Conservation (phyloP, 2,888 invertebrate species). For the Fragum fragum region DNA sequence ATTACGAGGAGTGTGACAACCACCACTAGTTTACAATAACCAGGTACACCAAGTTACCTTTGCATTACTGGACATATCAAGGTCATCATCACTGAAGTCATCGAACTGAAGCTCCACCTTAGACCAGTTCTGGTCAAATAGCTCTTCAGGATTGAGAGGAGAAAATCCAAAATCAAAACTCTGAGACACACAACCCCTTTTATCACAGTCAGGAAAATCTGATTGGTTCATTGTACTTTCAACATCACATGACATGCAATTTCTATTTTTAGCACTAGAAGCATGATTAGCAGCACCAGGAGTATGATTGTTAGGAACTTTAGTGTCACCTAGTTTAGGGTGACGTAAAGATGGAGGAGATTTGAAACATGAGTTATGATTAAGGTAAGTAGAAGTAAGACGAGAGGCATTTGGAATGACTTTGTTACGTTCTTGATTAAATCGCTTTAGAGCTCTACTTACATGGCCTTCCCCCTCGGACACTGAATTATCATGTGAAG, state of each 20-base stretch:
- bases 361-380: constrained; percentile 53
- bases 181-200: constrained; percentile 57
- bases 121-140: constrained; percentile 82
- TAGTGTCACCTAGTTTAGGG: constrained; percentile 56
- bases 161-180: constrained; percentile 66
- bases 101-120: constrained; percentile 78
- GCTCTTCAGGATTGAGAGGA: constrained; percentile 78
- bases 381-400: constrained; percentile 46
- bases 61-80: constrained; percentile 28
- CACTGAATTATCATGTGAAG: constrained; percentile 42
- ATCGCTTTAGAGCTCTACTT: constrained; percentile 67
- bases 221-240: constrained; percentile 58
- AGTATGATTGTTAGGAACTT: constrained; percentile 45
- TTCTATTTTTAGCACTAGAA: constrained; percentile 67
- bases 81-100: constrained; percentile 74
- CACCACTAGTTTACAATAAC: constrained; percentile 30
- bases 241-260: constrained; percentile 66
- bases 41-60: constrained; percentile 29
- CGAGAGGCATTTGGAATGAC: constrained; percentile 59
- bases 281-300: constrained; percentile 45
- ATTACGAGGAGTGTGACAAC: constrained; percentile 16
- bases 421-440: constrained; percentile 66
- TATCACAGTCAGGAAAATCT: constrained; percentile 38
- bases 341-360: constrained; percentile 58
- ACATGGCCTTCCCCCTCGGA: constrained; percentile 62